These are phyloP conservation scores for Hemicrepidius hirtus DNA, from an alignment of 2,888 invertebrate genomes.

Conservation along the genomic window DNA sequence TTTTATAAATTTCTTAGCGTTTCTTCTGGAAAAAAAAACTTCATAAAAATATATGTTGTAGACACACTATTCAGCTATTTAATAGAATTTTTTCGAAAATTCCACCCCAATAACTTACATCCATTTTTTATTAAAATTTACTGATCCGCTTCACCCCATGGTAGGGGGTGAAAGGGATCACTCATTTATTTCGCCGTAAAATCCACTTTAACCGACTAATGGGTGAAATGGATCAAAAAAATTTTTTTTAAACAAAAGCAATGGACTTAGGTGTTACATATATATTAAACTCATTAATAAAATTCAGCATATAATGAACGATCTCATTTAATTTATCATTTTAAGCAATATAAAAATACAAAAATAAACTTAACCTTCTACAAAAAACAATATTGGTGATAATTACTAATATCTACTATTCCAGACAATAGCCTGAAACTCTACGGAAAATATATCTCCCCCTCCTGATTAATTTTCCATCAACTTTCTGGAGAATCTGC, in stretches of 20 bases:
- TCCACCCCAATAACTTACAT: not conserved
- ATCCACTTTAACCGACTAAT: not conserved
- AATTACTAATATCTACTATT: too few species aligned
- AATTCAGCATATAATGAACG: too few species aligned
- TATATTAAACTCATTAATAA: too few species aligned
- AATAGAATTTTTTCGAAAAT: not conserved
- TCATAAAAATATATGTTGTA: not conserved
- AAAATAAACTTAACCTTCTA: too few species aligned
- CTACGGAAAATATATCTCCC: not conserved
- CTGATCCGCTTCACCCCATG: slow-evolving; percentile 22
- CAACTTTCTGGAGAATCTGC: not conserved
- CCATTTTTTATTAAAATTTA: slow-evolving; percentile 4
- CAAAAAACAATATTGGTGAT: too few species aligned
- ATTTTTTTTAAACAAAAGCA: not conserved
- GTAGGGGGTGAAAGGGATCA: slow-evolving; percentile 5
- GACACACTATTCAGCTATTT: not conserved
- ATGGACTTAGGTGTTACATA: too few species aligned
- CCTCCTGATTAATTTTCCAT: not conserved
- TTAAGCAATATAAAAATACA: too few species aligned
- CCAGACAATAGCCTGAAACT: not conserved
- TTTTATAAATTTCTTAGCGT: not conserved
- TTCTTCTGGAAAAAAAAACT: not conserved
- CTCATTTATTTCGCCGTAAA: not conserved
- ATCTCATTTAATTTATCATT: too few species aligned
- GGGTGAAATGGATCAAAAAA: slow-evolving; percentile 2